Evolutionary conservation across 2,888 invertebrate species (phyloP), one percentile per base, ranked within the genome.

Genomic region (Leptopilina syphax): DNA sequence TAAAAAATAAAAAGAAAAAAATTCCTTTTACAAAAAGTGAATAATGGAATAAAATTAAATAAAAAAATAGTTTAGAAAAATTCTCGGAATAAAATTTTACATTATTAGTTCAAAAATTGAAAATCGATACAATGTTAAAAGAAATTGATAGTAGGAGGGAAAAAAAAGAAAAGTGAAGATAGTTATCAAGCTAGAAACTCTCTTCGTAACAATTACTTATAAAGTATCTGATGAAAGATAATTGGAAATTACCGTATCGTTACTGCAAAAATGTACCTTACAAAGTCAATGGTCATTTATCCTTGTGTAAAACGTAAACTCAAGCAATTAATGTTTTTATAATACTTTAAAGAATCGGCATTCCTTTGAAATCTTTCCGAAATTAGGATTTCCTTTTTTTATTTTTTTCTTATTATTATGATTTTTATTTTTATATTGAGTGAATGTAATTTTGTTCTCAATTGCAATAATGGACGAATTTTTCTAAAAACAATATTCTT

Each of bases 231-330:
- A 66, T 66, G 34, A 57, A 80, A 77, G 82, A 79, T 83, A 81
- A 83, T 81, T 81, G 81, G 80, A 80, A 80, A 80, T 77, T 83
- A 77, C 77, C 65, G 79, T 80, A 78, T 41, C 76, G 63, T 79
- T 67, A 70, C 77, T 77, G 79, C 78, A 83, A 83, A 83, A 78
- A 77, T 80, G 68, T 57, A 34, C 81, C n/a, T 77, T 77, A 41
- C 41, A 66, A 66, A 66, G 65, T 66, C 65, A 41, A 66, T 66
- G 60, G 18, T 60, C 60, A 60, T 60, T 60, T 60, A 65, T 77
- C 44, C 65, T 63, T 65, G 47, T 66, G 41, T 41, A 66, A 66
- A 66, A 66, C 65, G 41, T 66, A 41, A 13, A 57, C 57, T 66
- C 13, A 18, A 7, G 18, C 57, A 65, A 44, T 65, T 13, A 34